Conservation (phyloP, 1,140 invertebrate genomes). For the Drosophila rhopaloa region DNA sequence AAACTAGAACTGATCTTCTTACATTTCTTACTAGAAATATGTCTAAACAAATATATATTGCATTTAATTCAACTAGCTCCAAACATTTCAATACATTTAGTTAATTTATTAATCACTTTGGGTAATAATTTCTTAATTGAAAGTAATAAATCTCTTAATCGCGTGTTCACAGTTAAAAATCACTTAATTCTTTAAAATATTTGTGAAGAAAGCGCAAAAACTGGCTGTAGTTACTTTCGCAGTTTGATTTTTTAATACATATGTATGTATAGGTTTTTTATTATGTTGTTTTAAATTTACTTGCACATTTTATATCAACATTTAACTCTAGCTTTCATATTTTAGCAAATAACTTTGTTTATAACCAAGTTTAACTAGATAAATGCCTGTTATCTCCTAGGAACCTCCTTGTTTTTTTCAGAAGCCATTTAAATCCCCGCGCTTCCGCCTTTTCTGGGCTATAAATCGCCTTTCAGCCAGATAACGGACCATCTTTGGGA, state of each 20-base stretch:
- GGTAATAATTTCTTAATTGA: background rate
- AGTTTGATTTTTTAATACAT: background rate
- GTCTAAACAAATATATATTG: background rate
- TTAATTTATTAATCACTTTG: no score
- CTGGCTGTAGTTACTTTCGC: background rate
- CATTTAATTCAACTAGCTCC: background rate
- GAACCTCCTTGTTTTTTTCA: background rate
- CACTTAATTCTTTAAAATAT: background rate
- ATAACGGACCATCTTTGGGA: constrained; percentile 36
- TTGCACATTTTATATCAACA: no score
- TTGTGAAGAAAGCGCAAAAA: background rate
- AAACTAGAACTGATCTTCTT: no score
- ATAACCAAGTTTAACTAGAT: background rate
- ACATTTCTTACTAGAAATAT: background rate
- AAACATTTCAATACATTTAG: background rate
- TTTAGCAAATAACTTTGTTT: background rate
- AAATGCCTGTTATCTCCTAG: constrained; percentile 11
- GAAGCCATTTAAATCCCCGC: background rate
- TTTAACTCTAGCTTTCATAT: no score
- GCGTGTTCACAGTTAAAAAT: background rate
- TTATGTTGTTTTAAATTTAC: no score
- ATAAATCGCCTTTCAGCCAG: constrained; percentile 36
- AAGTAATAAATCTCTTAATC: background rate
- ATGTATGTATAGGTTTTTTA: no score
- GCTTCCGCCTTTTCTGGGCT: constrained; percentile 24